Evolutionary conservation across 2,888 invertebrate species (phyloP), one percentile per base, ranked within the genome.

Genomic region (Cheilosia urbana): DNA sequence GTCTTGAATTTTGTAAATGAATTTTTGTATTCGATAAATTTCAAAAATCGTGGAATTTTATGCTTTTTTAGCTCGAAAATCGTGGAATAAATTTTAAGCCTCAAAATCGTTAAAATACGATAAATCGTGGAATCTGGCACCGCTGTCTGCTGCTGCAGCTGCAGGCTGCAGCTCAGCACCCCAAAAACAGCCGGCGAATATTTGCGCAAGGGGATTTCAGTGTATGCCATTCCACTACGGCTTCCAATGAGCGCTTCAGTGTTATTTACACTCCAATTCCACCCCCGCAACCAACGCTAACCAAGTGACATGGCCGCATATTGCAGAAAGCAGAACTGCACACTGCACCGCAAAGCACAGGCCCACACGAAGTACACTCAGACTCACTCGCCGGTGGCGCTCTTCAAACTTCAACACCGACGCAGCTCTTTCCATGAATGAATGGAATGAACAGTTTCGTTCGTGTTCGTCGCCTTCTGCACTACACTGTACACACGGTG

Each of bases 361-460:
- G 6, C 30, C 9, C 85, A 81, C 62, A 62, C 73, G 60, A 57
- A 63, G 40, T 13, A 73, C 30, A 45, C 49, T 49, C n/a, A n/a
- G n/a, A 78, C 79, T 75, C 78, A 63, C 79, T 68, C 80, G 51
- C 47, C 63, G 57, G 77, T 27, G 37, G 37, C 27, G 34, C 55
- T 53, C 63, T 51, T 47, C 21, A 37, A 37, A 53, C 55, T 42
- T 55, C 24, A 77, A 77, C 77, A 71, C 69, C 58, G 34, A 57
- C 72, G 53, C 65, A 63, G 15, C 34, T 58, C 66, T 72, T 85
- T 85, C 85, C 85, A 85, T 81, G 66, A 81, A 85, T 81, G 76
- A 81, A 81, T 81, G 71, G 72, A 76, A 65, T 51, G 68, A 68
- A 78, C 55, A 21, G 37, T 65, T 27, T 21, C 13, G 19, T 27